A percentile compares a stretch with the other conserved stretches of the same genome.
These are phyloP conservation scores for Crenichthys baileyi DNA, from an alignment of 2,797 vertebrate genomes.

Conservation along the genomic window DNA sequence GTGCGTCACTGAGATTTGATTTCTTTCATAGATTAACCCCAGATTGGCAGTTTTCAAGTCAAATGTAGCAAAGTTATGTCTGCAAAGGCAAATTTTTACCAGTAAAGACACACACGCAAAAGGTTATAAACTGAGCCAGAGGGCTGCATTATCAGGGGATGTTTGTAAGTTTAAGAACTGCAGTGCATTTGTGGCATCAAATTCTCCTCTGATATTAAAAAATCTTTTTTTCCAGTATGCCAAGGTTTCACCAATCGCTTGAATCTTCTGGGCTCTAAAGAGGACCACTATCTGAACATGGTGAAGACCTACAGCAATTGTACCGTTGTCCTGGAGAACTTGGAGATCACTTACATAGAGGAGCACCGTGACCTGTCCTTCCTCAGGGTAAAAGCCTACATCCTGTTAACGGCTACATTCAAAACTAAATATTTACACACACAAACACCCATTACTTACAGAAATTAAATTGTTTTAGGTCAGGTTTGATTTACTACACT, in stretches of 20 bases:
- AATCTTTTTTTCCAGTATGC: constrained; percentile 83
- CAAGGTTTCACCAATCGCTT: constrained; percentile 89
- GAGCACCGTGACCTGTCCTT: constrained; percentile 89
- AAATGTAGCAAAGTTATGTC: constrained; percentile 62
- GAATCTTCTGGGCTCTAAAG: constrained; percentile 83
- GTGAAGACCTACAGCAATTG: constrained; percentile 95
- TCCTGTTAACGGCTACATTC: not conserved
- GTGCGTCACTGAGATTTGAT: constrained; percentile 48
- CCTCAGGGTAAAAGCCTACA: constrained; percentile 82
- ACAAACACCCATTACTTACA: not conserved
- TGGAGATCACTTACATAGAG: constrained; percentile 91
- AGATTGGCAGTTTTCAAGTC: constrained; percentile 56
- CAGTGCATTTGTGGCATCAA: constrained; percentile 7
- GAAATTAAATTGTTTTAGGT: not conserved
- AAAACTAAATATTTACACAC: not conserved
- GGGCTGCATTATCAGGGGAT: constrained; percentile 47
- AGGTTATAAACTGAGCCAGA: constrained; percentile 26
- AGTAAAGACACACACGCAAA: constrained; percentile 29
- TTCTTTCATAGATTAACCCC: constrained; percentile 53
- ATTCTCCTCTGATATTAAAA: not conserved
- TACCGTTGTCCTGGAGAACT: constrained; percentile 92
- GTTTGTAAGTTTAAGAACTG: constrained; percentile 25
- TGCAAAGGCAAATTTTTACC: constrained; percentile 35
- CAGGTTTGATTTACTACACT: not conserved
- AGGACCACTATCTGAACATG: constrained; percentile 91